Evolutionary conservation across 2,888 invertebrate species (phyloP), one percentile per base, ranked within the genome.

Genomic region (Polymixis flavicincta): DNA sequence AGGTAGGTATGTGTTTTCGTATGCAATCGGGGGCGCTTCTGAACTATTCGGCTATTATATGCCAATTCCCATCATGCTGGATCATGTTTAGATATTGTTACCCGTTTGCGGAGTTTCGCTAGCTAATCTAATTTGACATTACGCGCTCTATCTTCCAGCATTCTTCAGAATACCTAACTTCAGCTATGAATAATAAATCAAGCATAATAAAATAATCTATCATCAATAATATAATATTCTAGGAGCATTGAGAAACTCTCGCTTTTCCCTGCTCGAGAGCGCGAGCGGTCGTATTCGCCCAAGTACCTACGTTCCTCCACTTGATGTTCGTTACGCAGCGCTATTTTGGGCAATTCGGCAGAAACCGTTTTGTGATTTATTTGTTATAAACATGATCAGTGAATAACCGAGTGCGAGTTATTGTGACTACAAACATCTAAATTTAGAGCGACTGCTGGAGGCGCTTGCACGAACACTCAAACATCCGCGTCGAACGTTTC

Each of bases 301-400:
- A 25, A 70, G 45, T 66, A 50, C 25, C 2, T 64, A 50, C 67
- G 65, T 65, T 64, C 61, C 76, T 74, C 74, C 66, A 77, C 74
- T 82, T 83, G 82, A 78, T 85, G 85, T 82, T 87, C 80, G 68
- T 80, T 84, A 55, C 80, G 79, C 82, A 80, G 85, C 55, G 87
- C 90, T 94, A 94, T 93, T 94, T 89, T 86, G 83, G 87, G 92
- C 89, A 89, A 85, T 92, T 89, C 89, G 84, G 76, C 87, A 88
- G 90, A 90, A 92, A 89, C 90, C 88, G 89, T 89, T 89, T 66
- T 88, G 90, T 92, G 94, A 94, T 94, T 94, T 93, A 94, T 93
- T 91, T 92, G 87, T 90, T 89, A 93, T 93, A 95, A 94, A 94
- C 95, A 94, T 93, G 94, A 94, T 94, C 94, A 94, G 92, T 92